These are phyloP conservation scores for Amphiprion clarkii DNA, from an alignment of 2,797 vertebrate species.

Conservation along the genomic window DNA sequence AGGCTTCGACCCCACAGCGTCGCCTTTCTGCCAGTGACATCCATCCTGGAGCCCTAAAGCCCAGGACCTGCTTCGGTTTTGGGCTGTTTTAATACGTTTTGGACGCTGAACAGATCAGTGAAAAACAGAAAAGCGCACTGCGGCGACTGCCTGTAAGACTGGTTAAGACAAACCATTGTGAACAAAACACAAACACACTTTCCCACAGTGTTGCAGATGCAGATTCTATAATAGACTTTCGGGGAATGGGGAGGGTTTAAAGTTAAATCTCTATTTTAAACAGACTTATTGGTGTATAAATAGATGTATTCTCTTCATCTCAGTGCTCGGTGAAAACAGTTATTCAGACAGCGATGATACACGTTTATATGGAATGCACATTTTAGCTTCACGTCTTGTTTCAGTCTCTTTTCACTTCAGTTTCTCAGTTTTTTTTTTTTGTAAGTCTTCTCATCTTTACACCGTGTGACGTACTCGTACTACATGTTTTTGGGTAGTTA, in stretches of 20 bases:
- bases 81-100: constrained; percentile 48
- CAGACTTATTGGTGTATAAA: constrained; percentile 79
- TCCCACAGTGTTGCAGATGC: constrained; percentile 64
- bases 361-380: constrained; percentile 45
- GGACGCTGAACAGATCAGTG: constrained; percentile 47
- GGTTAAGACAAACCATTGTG: constrained; percentile 25
- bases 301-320: constrained; percentile 77
- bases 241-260: constrained; percentile 55
- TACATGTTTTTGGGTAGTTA: constrained; percentile 17
- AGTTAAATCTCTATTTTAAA: constrained; percentile 86
- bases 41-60: constrained; percentile 5
- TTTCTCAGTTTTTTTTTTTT: constrained; percentile 12
- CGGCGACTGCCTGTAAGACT: constrained; percentile 38
- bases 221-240: constrained; percentile 71
- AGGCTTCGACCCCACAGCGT: constrained; percentile 96
- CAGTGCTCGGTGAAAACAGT: constrained; percentile 56
- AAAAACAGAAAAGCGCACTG: constrained; percentile 37
- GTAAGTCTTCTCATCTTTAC: constrained; percentile 3
- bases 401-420: constrained; percentile 20
- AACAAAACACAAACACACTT: constrained; percentile 32
- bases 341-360: constrained; percentile 53
- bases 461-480: constrained; percentile 22
- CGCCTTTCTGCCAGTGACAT: constrained; percentile 95
- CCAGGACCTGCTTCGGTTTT: background rate
- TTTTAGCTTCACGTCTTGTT: constrained; percentile 51